A percentile compares a stretch with the other conserved stretches of the same genome.
These are phyloP conservation scores for Xiphias gladius DNA, from an alignment of 2,113 vertebrate genomes.

Conservation along the genomic window DNA sequence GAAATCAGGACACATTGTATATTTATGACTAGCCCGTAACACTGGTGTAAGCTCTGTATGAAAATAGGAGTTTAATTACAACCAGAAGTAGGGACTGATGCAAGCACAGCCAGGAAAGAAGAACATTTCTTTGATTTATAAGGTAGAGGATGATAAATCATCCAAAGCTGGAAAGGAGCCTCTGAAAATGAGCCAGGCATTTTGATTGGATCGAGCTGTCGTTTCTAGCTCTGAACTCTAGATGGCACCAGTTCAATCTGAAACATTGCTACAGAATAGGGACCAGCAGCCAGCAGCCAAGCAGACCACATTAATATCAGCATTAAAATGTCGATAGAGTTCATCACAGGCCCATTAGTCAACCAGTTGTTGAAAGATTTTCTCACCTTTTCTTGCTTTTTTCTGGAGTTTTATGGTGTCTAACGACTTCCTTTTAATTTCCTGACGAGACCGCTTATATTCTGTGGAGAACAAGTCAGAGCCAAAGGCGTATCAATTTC, in stretches of 20 bases:
- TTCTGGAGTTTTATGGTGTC: constrained; percentile 98
- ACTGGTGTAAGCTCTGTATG: constrained; percentile 7
- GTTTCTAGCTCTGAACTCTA: constrained; percentile 42
- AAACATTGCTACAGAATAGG: background rate
- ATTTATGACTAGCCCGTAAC: constrained; percentile 32
- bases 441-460: constrained; percentile 96
- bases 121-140: constrained; percentile 41
- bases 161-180: constrained; percentile 38
- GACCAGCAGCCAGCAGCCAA: background rate
- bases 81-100: constrained; percentile 27
- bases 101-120: constrained; percentile 35
- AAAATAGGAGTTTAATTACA: constrained; percentile 53
- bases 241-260: constrained; percentile 63
- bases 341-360: background rate
- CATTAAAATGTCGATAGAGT: background rate
- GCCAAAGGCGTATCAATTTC: background rate
- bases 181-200: constrained; percentile 28
- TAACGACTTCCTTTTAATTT: constrained; percentile 98
- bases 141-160: constrained; percentile 33
- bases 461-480: constrained; percentile 81
- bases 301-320: background rate
- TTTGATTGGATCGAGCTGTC: constrained; percentile 28
- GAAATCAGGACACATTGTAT: constrained; percentile 54
- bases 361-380: background rate
- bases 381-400: constrained; percentile 96